Base-by-base conservation (phyloP, 2,888 invertebrate genomes). In the Mycalesis mineus region DNA sequence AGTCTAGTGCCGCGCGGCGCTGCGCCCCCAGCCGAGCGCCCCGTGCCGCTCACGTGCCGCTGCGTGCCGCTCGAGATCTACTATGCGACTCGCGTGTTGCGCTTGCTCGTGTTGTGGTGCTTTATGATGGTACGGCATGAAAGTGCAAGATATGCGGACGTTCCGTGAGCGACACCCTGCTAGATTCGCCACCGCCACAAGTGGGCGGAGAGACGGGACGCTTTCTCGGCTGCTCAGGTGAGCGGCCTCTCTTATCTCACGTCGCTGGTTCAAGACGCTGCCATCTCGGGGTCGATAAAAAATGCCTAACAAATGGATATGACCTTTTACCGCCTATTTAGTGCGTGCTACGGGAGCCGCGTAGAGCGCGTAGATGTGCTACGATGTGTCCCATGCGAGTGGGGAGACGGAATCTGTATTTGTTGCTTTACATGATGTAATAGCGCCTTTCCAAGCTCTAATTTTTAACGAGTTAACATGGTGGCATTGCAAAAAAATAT, bases 41-140 rank as follows among this genome's bases (percentile, higher is more conserved):
- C 61, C 64, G 68, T 72, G 74, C 72, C 71, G 63, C 65, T 61
- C 54, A 57, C 65, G 66, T 62, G 59, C 64, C 64, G 63, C 61
- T 55, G 57, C 61, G 60, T 57, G 53, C 64, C 62, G 58, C 67
- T 57, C 69, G 69, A 68, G 65, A 65, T 65, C 66, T 74, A 82
- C 73, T 80, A 87, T 87, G 88, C 79, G 70, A 77, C 73, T 74
- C 80, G 83, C 84, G 80, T 74, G 82, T 75, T 81, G 81, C 77
- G 82, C 76, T 78, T 78, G 70, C 78, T 78, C 78, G 80, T 84
- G 86, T 85, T 84, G 82, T 87, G 79, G 78, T 88, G 84, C 79
- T 78, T 88, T 88, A 87, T 88, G 88, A 88, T 88, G 86, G 82
- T 86, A 82, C 86, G 82, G 84, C 77, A 83, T 84, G 81, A 84